Base-by-base conservation (phyloP, 2,797 vertebrate genomes). In the Pogoniulus pusillus region DNA sequence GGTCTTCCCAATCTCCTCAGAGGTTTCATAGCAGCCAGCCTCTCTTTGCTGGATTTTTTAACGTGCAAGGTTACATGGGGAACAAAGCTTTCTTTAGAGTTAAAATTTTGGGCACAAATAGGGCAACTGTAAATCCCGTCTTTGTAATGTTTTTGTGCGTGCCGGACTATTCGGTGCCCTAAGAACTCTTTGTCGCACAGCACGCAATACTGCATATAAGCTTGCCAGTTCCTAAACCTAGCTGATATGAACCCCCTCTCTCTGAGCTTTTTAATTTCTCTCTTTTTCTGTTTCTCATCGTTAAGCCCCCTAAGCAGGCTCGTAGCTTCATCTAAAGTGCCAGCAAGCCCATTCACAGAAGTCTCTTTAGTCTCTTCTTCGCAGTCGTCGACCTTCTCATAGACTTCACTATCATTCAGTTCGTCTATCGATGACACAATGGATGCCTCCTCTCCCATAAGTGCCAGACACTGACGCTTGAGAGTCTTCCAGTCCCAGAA, bases 401-500 rank as follows among this genome's bases (percentile, higher is more conserved):
- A 98, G 72, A 97, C 98, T 93, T 99, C 99, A 19, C 97, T 98
- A 45, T 99, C 98, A 8, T 99, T 99, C 6, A 99, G 96, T 91
- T 99, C 98, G 11, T 99, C 99, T 91, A 99, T 99, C 35, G 99
- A 99, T 58, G 98, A 99, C 57, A 99, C 99, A 2, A 99, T 99
- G 47, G 99, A 99, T 13, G 99, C 99, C 91, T 99, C 99, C 94
- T 99, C 98, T 19, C 99, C 99, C 99, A 99, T 99, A 54, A 99
- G 97, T 7, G 98, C 98, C 54, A 99, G 97, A 96, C 99, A 99
- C 12, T 99, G 98, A 30, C 99, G 98, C 90, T 99, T 99, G 7
- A 99, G 98, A 55, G 98, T 98, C 97, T 99, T 99, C 99, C 99
- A 99, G 97, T 99, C 99, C 99, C 99, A 99, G 96, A 99, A 99